phyloP scores from a whole-genome alignment of 2,113 vertebrate genomes.

The crab-eating macaque (Macaca fascicularis) region DNA sequence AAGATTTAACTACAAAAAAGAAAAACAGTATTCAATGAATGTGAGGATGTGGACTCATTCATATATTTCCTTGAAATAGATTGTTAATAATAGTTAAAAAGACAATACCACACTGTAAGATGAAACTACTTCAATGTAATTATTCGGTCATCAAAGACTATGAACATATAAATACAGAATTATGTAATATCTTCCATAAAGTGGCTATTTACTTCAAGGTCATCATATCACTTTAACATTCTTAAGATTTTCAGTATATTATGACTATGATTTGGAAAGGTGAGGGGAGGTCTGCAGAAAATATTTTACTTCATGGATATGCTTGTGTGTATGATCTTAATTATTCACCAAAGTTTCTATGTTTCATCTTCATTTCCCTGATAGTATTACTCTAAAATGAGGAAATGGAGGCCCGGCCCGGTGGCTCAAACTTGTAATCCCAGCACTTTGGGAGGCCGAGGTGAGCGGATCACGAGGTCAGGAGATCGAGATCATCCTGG shows the following conservation, averaged over 20 bases:
- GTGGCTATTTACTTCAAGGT: background rate
- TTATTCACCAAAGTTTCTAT: background rate
- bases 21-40: slow-evolving; percentile 1
- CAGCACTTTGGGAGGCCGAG: too few relatives aligned
- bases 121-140: background rate
- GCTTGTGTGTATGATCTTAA: background rate
- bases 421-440: too few relatives aligned
- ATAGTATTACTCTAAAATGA: background rate
- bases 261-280: slow-evolving; percentile 1
- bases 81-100: background rate
- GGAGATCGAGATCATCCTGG: too few relatives aligned
- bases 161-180: background rate
- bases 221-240: background rate
- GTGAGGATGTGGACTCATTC: background rate
- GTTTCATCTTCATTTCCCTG: background rate
- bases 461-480: too few relatives aligned
- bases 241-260: background rate
- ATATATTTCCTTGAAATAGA: background rate
- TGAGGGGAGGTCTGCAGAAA: background rate
- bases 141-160: background rate
- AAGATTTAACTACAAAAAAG: slow-evolving; percentile 21
- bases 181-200: slow-evolving; percentile 36
- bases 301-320: background rate
- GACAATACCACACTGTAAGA: background rate
- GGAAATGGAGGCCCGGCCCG: background rate